Evolutionary conservation across 2,888 invertebrate species (phyloP).

Genomic region (Nezara viridula): DNA sequence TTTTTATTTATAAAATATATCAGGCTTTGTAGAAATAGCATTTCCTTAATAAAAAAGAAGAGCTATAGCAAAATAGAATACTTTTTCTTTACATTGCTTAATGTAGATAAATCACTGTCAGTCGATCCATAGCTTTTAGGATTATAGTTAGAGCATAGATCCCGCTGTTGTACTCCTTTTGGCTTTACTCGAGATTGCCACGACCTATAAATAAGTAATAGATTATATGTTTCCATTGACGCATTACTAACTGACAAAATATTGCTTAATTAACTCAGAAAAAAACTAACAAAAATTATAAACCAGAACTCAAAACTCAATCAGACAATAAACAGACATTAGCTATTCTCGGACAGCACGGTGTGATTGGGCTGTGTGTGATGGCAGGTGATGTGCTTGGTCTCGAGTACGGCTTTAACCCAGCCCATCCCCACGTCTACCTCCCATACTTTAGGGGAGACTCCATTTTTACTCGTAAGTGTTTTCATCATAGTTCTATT

Average conservation of each 20-base stretch:
- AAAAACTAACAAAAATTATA: not conserved
- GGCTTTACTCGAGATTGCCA: slow-evolving; percentile 18
- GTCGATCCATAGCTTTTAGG: slow-evolving; percentile 18
- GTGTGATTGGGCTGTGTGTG: slow-evolving; percentile 61
- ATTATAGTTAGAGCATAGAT: not conserved
- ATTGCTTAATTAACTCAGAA: not conserved
- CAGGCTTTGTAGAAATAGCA: not conserved
- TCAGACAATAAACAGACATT: slow-evolving; percentile 15
- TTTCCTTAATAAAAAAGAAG: not conserved
- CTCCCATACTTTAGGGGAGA: slow-evolving; percentile 86
- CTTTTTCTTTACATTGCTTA: not conserved
- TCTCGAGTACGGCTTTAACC: slow-evolving; percentile 65
- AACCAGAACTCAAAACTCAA: not conserved
- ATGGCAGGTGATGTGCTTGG: slow-evolving; percentile 66
- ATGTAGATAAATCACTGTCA: not conserved
- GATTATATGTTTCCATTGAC: not conserved
- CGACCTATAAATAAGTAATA: not conserved
- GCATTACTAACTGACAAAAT: not conserved
- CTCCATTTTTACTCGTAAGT: slow-evolving; percentile 84
- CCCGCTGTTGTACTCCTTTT: slow-evolving; percentile 11
- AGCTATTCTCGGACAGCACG: slow-evolving; percentile 32
- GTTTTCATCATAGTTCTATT: slow-evolving; percentile 46
- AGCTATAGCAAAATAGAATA: not conserved
- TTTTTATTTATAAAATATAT: not conserved
- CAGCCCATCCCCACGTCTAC: slow-evolving; percentile 83